phyloP scores from a whole-genome alignment of 2,113 vertebrate genomes.

The Porphyrio hochstetteri region DNA sequence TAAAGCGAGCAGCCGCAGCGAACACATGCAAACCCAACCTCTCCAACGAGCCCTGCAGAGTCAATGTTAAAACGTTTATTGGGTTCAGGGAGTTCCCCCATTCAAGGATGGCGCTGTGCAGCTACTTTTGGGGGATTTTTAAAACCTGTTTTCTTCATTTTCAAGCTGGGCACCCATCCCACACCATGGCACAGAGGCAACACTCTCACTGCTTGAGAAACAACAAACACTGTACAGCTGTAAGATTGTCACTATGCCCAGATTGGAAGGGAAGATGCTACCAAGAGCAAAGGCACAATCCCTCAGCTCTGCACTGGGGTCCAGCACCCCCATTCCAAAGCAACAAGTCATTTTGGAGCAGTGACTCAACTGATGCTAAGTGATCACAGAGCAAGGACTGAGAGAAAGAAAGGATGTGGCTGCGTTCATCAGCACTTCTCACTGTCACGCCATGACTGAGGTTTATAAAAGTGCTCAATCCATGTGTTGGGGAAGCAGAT shows the following conservation, averaged over 20 bases:
- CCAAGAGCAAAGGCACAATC: background rate
- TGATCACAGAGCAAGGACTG: rapidly evolving
- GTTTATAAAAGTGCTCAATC: background rate
- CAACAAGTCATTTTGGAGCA: rapidly evolving
- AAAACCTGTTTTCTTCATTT: background rate
- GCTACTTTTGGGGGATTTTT: background rate
- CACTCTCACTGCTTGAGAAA: background rate
- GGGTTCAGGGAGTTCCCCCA: rapidly evolving
- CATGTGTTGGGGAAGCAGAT: background rate
- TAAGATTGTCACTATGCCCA: background rate
- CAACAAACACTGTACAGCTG: rapidly evolving
- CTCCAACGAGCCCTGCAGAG: background rate
- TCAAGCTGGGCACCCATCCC: background rate
- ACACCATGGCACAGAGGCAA: rapidly evolving
- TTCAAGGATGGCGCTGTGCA: rapidly evolving
- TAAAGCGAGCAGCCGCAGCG: rapidly evolving
- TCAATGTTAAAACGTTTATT: background rate
- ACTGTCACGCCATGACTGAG: rapidly evolving
- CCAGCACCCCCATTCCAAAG: background rate
- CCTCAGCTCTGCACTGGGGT: rapidly evolving
- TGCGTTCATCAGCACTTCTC: background rate
- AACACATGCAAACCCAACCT: rapidly evolving
- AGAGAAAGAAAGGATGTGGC: rapidly evolving
- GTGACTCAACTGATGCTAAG: rapidly evolving
- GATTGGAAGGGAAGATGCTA: background rate